Percentiles rank a stretch among this genome's conserved stretches.
phyloP scores from a whole-genome alignment of 2,888 invertebrate genomes.

The Willowsia nigromaculata region DNA sequence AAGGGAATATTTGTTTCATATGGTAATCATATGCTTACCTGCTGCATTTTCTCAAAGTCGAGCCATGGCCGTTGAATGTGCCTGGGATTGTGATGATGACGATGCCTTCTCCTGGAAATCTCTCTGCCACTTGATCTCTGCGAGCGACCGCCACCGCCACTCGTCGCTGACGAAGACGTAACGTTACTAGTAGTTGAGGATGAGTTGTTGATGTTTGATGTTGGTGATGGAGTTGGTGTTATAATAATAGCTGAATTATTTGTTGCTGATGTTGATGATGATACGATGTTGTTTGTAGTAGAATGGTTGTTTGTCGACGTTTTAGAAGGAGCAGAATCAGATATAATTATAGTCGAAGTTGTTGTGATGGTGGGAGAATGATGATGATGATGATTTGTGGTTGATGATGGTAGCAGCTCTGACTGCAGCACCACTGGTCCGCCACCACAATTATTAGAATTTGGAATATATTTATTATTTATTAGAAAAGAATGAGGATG shows the following conservation, averaged over 20 bases:
- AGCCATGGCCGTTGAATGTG: slow-evolving; percentile 92
- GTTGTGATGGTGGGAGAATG: slow-evolving; percentile 68
- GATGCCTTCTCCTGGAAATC: slow-evolving; percentile 83
- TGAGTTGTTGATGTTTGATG: slow-evolving; percentile 62
- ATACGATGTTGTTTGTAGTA: slow-evolving; percentile 80
- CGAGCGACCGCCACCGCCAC: slow-evolving; percentile 62
- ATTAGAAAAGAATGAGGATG: slow-evolving; percentile 61
- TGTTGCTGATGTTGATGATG: slow-evolving; percentile 81
- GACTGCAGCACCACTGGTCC: slow-evolving; percentile 71
- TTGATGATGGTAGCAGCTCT: slow-evolving; percentile 60
- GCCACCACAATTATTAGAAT: slow-evolving; percentile 60
- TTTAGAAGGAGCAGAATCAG: slow-evolving; percentile 80
- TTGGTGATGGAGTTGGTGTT: slow-evolving; percentile 76
- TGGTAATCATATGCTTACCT: slow-evolving; percentile 84
- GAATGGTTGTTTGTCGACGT: slow-evolving; percentile 78
- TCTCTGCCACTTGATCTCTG: slow-evolving; percentile 78
- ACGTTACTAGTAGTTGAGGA: slow-evolving; percentile 44
- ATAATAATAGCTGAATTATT: slow-evolving; percentile 71
- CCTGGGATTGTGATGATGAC: slow-evolving; percentile 83
- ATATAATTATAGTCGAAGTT: slow-evolving; percentile 62
- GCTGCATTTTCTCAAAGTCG: slow-evolving; percentile 98
- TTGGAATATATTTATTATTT: slow-evolving; percentile 58
- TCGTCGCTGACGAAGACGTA: slow-evolving; percentile 56
- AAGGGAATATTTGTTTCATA: slow-evolving; percentile 6
- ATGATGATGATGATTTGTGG: slow-evolving; percentile 69